Evolutionary conservation across 2,888 invertebrate species (phyloP), one percentile per base, ranked within the genome.

Genomic region (Eristalis tenax): DNA sequence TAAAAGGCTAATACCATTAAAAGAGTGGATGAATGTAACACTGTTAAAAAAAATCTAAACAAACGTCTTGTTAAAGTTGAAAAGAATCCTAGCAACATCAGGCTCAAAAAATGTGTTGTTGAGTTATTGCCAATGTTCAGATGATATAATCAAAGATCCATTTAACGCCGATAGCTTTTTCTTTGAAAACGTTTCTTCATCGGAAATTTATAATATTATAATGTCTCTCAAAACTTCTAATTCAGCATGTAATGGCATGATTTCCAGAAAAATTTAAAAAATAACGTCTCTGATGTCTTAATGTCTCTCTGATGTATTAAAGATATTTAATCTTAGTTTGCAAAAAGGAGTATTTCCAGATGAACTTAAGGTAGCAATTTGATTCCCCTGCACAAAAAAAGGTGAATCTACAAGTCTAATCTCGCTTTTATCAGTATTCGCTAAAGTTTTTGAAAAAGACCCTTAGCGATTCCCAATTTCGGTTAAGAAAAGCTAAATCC

Each of bases 141-240:
- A 56, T 56, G 22, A 22, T 56, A 8, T 35, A 10, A 56, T 56
- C 22, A n/a, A 56, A 56, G 22, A 56, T 56, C 4, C 56, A 0
- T n/a, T 56, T 56, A 56, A 23, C 15, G 40, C 4, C 40, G 32
- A 68, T 28, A 68, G 59, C 15, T 68, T 76, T 50, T 76, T 57
- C 57, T 57, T 18, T 22, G 2, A 57, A 57, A 10, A 57, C 8
- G 22, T 57, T 15, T 22, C 57, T 57, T 23, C 18, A 15, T 4
- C 61, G 26, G 71, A 79, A 71, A 59, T 73, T 22, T 23, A 71
- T 59, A 79, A 79, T 32, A 71, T 78, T 22, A 78, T 65, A 40
- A n/a, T 18, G 13, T 65, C 70, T 22, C 78, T 71, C 4, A 71
- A 78, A 65, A 71, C 50, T 5, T 64, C 40, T 5, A 64, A 65